Base-by-base conservation (phyloP, 2,888 invertebrate species). In the Heteromurus nitidus region DNA sequence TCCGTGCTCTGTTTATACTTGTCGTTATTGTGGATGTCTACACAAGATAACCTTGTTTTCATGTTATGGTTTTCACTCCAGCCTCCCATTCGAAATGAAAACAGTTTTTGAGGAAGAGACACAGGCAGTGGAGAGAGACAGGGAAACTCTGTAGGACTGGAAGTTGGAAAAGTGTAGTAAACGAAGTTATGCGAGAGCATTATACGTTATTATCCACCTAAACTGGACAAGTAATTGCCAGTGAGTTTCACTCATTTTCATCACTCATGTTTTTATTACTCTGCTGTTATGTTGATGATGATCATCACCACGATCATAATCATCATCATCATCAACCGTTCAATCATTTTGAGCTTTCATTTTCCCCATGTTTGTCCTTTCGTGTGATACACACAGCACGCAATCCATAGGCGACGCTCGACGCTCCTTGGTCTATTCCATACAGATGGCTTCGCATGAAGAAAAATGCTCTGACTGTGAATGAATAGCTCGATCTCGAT, bases 241-340 rank as follows among this genome's bases (percentile, higher is more conserved):
- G 16, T 1, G 26, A 64, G 74, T 64, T 30, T 74, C 74, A 53
- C 74, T 74, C 74, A 74, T 74, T 74, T 74, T 74, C 74, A 74
- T 74, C 74, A 74, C 74, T 74, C 74, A 74, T 74, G 74, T 74
- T 74, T 74, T 74, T 55, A 65, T 73, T 73, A 73, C 65, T 28
- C 53, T 53, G 36, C 36, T 50, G 64, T 74, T 74, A 74, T 74
- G 74, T 65, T 64, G 65, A 50, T 73, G 73, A 64, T 64, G 18
- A 73, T 73, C 73, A 62, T 65, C 65, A 36, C 53, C 74, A 20
- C 64, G 20, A 5, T 44, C 50, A 73, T 64, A 64, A 64, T 73
- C 73, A 26, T 50, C 64, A 22, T 47, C 50, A 73, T 73, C 50
- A 36, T 70, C 73, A 47, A 30, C 73, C 73, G 64, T 73, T 73